phyloP scores from a whole-genome alignment of 2,113 vertebrate genomes.

The Ceyx margarethae region DNA sequence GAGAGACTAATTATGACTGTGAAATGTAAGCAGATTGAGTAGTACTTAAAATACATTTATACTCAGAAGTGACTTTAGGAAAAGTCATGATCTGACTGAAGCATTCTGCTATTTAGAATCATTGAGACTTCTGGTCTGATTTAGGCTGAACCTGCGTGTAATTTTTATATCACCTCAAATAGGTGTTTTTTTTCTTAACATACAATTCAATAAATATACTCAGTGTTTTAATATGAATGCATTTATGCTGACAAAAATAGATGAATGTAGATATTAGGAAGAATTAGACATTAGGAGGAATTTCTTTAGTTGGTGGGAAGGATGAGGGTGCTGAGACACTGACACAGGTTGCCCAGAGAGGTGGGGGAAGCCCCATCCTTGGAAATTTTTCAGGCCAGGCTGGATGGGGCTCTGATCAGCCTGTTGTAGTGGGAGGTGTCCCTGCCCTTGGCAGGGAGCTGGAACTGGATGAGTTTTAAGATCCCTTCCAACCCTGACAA shows the following conservation, averaged over 20 bases:
- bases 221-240: not conserved
- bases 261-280: not conserved
- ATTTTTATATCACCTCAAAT: not conserved
- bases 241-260: not conserved
- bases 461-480: too few species aligned
- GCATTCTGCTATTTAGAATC: not conserved
- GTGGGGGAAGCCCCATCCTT: too few species aligned
- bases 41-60: not conserved
- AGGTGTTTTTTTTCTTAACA: not conserved
- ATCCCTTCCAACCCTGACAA: too few species aligned
- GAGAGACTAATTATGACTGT: not conserved
- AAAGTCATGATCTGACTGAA: not conserved
- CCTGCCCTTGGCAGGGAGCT: too few species aligned
- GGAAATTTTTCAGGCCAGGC: too few species aligned
- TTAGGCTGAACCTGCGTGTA: not conserved
- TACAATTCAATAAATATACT: not conserved
- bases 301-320: too few species aligned
- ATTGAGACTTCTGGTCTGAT: not conserved
- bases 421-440: too few species aligned
- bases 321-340: too few species aligned
- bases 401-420: too few species aligned
- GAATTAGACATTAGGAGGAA: too few species aligned
- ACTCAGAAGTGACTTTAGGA: not conserved
- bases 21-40: not conserved
- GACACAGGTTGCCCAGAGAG: too few species aligned